phyloP scores from a whole-genome alignment of 1,140 invertebrate genomes.

The Zaprionus camerounensis region DNA sequence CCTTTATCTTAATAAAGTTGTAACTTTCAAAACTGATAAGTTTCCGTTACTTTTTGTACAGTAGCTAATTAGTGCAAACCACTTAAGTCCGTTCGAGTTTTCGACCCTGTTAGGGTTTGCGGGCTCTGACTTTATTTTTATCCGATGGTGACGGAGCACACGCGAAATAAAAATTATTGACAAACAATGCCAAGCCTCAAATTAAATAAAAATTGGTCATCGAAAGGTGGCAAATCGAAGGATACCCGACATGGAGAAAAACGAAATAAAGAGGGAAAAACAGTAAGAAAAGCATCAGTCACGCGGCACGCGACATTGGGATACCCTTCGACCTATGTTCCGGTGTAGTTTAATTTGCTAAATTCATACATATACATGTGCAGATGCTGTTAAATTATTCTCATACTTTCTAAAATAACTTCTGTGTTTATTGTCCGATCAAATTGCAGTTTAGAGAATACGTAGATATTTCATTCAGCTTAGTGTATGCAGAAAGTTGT shows the following conservation, averaged over 20 bases:
- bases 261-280: background rate
- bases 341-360: too few relatives aligned
- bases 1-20: background rate
- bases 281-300: too few relatives aligned
- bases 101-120: conserved; percentile 27
- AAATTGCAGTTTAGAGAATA: too few relatives aligned
- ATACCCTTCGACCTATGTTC: too few relatives aligned
- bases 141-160: background rate
- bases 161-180: conserved; percentile 30
- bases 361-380: too few relatives aligned
- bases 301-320: too few relatives aligned
- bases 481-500: too few relatives aligned
- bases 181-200: conserved; percentile 34
- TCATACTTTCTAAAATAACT: too few relatives aligned
- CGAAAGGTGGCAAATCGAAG: background rate
- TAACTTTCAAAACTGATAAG: conserved; percentile 34
- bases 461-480: too few relatives aligned
- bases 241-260: background rate
- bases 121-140: conserved; percentile 30
- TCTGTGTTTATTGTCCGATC: too few relatives aligned
- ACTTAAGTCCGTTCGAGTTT: conserved; percentile 29
- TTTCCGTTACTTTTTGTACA: conserved; percentile 12
- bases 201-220: conserved; percentile 27
- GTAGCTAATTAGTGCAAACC: conserved; percentile 55
- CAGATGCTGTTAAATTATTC: too few relatives aligned